Base-by-base conservation (phyloP, 1,140 invertebrate genomes). In the Phenacoccus solenopsis region DNA sequence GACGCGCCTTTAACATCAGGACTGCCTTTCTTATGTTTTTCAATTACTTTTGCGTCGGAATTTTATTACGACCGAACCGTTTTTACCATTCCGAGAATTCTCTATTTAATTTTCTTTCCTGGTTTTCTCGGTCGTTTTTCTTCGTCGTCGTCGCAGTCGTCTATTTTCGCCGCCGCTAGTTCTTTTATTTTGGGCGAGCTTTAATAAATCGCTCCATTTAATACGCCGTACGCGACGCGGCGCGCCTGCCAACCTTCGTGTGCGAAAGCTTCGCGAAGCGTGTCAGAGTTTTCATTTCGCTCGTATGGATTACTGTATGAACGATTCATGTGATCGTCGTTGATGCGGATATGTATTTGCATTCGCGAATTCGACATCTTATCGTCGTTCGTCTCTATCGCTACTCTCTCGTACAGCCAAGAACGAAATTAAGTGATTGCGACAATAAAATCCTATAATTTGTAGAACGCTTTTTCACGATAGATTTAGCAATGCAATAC, bases 1-100 rank as follows among this genome's bases (percentile, higher is more conserved):
- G 59, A 64, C 59, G 59, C 59, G 59, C 59, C 59, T 64, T 64
- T 64, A 64, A 4, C 59, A 64, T 64, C 59, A 64, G 59, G 59
- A 64, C 59, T 64, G 59, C 59, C 59, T 64, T 64, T 64, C 59
- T 64, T 64, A 64, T 64, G 59, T 64, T 64, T 64, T 64, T 64
- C 59, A 64, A 64, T 64, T 64, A 64, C 59, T 64, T 64, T 64
- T 64, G 59, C 59, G 3, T 27, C 59, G 25, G 22, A 64, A 64
- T 64, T 64, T 64, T 64, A 64, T 64, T 64, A 64, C 59, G 59
- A 64, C 59, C 3, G 25, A 64, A 64, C 59, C 20, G 22, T 64
- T 64, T 64, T 64, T 64, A 64, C 59, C 21, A 64, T 64, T 64
- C 59, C 13, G 59, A 64, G 25, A 64, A 64, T 64, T 64, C 59